These are phyloP conservation scores for Agrotis exclamationis DNA, from an alignment of 2,888 invertebrate species.

Conservation along the genomic window DNA sequence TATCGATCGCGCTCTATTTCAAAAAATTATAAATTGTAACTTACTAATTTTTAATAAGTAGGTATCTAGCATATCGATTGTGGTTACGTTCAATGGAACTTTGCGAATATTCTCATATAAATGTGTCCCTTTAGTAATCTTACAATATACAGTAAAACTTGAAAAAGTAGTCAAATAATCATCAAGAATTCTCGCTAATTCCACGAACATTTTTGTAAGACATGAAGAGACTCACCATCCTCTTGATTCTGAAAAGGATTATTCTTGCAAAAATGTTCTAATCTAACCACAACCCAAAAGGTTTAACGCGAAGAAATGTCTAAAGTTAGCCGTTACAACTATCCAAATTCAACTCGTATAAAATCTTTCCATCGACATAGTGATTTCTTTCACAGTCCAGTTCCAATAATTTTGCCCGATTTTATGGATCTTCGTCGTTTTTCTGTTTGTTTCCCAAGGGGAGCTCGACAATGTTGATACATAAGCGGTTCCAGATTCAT, in stretches of 20 bases:
- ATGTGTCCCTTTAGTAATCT: slow-evolving; percentile 30
- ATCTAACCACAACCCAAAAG: slow-evolving; percentile 75
- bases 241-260: slow-evolving; percentile 86
- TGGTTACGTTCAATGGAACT: slow-evolving; percentile 76
- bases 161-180: slow-evolving; percentile 32
- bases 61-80: slow-evolving; percentile 70
- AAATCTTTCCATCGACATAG: slow-evolving; percentile 63
- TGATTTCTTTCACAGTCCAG: slow-evolving; percentile 84
- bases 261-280: slow-evolving; percentile 86
- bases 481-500: slow-evolving; percentile 79
- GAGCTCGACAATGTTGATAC: slow-evolving; percentile 81
- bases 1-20: slow-evolving; percentile 56
- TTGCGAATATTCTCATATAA: slow-evolving; percentile 77
- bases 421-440: slow-evolving; percentile 89
- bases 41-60: slow-evolving; percentile 50
- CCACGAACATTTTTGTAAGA: slow-evolving; percentile 86
- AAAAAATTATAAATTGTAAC: slow-evolving; percentile 39
- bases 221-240: slow-evolving; percentile 87
- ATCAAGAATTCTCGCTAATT: slow-evolving; percentile 79
- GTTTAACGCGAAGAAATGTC: slow-evolving; percentile 72
- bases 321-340: slow-evolving; percentile 73
- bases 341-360: slow-evolving; percentile 71
- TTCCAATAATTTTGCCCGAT: slow-evolving; percentile 80
- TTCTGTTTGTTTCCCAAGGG: slow-evolving; percentile 73
- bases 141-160: slow-evolving; percentile 29